Conservation (phyloP, 2,113 vertebrate species). For the Pachyramphus minor region DNA sequence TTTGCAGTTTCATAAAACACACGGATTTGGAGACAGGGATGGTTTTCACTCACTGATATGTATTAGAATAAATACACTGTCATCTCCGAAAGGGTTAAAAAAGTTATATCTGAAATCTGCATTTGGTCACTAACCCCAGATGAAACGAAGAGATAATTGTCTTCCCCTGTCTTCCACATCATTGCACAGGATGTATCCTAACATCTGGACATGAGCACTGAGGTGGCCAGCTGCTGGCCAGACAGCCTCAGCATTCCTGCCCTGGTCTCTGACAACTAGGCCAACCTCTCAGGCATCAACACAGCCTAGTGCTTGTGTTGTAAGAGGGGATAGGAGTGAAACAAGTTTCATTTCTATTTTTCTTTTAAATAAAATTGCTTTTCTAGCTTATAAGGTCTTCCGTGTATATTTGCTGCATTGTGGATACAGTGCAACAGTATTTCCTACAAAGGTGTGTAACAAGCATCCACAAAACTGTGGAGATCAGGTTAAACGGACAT, state of each 20-base stretch:
- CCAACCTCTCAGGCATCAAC: background rate
- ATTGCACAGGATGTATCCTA: background rate
- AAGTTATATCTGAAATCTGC: background rate
- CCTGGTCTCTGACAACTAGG: background rate
- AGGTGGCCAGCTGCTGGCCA: background rate
- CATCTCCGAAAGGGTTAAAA: background rate
- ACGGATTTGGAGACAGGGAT: background rate
- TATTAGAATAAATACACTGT: background rate
- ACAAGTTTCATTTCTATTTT: background rate
- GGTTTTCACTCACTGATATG: background rate
- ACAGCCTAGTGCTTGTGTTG: background rate
- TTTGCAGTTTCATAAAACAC: background rate
- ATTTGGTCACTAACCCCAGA: background rate
- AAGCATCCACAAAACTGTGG: background rate
- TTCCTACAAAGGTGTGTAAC: background rate
- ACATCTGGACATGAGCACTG: background rate
- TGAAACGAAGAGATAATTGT: background rate
- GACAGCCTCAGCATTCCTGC: background rate
- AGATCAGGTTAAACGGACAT: background rate
- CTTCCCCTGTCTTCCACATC: background rate
- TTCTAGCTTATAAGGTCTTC: background rate
- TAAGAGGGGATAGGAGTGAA: background rate
- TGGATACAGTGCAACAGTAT: background rate
- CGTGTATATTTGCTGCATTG: background rate
- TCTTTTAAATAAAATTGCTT: background rate